These are phyloP conservation scores for Poicephalus meyeri DNA, from an alignment of 2,113 vertebrate genomes.

Conservation along the genomic window DNA sequence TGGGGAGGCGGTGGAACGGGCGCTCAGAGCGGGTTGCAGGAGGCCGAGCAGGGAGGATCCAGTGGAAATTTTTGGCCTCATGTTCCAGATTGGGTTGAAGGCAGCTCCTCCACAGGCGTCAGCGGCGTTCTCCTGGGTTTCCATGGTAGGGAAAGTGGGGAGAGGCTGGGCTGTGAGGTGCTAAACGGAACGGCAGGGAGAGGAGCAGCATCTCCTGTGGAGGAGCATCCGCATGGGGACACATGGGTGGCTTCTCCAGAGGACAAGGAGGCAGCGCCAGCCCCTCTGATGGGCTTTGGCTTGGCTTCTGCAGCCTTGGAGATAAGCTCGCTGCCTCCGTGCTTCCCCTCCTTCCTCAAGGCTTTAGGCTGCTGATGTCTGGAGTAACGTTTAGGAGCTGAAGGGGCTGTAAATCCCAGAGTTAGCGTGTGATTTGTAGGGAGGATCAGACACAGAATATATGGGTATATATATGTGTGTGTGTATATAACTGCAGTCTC, in stretches of 20 bases:
- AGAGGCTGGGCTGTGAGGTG: not conserved
- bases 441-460: not conserved
- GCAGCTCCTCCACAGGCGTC: conserved; percentile 2
- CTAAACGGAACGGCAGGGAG: not conserved
- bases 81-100: not conserved
- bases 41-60: not conserved
- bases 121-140: not conserved
- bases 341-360: not conserved
- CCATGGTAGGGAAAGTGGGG: not conserved
- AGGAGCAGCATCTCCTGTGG: not conserved
- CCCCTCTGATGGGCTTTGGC: not conserved
- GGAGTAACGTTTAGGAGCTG: not conserved
- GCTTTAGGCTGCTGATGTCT: conserved; percentile 7
- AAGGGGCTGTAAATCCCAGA: conserved; percentile 12
- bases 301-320: not conserved
- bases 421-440: not conserved
- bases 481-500: not conserved
- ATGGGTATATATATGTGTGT: too few species aligned
- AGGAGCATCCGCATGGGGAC: not conserved
- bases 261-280: not conserved
- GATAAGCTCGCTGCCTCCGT: not conserved
- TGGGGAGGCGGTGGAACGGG: not conserved
- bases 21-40: not conserved
- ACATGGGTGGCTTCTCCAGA: not conserved
- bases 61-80: not conserved